phyloP scores from a whole-genome alignment of 2,888 invertebrate genomes.

The Agrochola lychnidis region DNA sequence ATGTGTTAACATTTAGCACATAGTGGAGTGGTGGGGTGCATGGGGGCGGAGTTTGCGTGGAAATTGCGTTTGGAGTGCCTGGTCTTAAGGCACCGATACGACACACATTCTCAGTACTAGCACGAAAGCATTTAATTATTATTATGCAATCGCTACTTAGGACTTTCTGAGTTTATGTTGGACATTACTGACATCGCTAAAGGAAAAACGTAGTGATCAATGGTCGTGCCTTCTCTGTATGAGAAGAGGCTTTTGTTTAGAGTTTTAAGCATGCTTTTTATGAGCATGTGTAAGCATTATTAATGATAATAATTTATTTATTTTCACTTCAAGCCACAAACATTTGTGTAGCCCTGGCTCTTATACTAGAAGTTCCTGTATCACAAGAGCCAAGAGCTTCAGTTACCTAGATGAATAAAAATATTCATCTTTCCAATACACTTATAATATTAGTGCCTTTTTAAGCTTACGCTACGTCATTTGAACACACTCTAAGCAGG shows the following conservation, averaged over 20 bases:
- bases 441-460: not conserved
- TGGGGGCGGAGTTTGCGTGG: too few relatives aligned
- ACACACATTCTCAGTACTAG: not conserved
- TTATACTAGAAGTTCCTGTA: too few relatives aligned
- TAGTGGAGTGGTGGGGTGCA: too few relatives aligned
- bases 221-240: not conserved
- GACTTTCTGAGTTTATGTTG: not conserved
- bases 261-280: not conserved
- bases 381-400: not conserved
- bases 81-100: not conserved
- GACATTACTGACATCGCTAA: not conserved
- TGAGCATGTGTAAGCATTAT: not conserved
- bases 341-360: too few relatives aligned
- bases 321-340: too few relatives aligned
- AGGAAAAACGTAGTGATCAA: not conserved
- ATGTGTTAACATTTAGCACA: too few relatives aligned
- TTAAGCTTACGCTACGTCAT: not conserved
- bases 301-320: too few relatives aligned
- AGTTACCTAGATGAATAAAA: not conserved
- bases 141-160: not conserved
- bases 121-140: not conserved
- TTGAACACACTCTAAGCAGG: not conserved
- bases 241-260: not conserved
- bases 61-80: too few relatives aligned
- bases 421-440: not conserved